Evolutionary conservation across 2,888 invertebrate genomes (phyloP).

Genomic region (Ichneumon xanthorius): DNA sequence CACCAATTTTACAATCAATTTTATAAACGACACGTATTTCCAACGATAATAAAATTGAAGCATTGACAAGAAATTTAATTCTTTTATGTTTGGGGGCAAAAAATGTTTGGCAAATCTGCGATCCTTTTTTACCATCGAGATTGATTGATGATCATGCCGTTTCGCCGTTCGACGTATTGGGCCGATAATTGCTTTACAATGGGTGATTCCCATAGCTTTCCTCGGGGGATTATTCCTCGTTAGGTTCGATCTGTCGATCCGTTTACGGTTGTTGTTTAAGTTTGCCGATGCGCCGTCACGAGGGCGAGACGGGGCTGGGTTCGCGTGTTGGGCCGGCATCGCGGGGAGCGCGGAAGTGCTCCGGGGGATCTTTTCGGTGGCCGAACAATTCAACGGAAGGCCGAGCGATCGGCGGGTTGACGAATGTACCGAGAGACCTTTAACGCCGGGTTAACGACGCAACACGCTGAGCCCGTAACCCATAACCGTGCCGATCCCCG

Average conservation of each 20-base stretch:
- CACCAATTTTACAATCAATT: too few relatives aligned
- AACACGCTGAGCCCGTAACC: constrained; percentile 83
- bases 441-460: constrained; percentile 79
- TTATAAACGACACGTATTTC: too few relatives aligned
- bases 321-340: constrained; percentile 16
- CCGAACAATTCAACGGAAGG: constrained; percentile 36
- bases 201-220: neutral
- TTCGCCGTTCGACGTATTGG: neutral
- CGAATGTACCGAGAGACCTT: constrained; percentile 72
- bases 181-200: neutral
- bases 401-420: constrained; percentile 67
- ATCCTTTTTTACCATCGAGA: neutral
- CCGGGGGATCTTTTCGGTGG: constrained; percentile 10
- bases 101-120: neutral
- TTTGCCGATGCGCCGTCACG: neutral
- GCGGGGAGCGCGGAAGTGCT: constrained; percentile 16
- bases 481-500: constrained; percentile 75
- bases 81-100: too few relatives aligned
- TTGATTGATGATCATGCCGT: neutral
- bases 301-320: constrained; percentile 2
- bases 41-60: neutral
- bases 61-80: neutral
- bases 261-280: constrained; percentile 26
- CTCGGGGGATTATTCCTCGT: constrained; percentile 18
- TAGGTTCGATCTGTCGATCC: constrained; percentile 16